Evolutionary conservation across 2,113 vertebrate genomes (phyloP).

Genomic region (Pteruthius melanotis): DNA sequence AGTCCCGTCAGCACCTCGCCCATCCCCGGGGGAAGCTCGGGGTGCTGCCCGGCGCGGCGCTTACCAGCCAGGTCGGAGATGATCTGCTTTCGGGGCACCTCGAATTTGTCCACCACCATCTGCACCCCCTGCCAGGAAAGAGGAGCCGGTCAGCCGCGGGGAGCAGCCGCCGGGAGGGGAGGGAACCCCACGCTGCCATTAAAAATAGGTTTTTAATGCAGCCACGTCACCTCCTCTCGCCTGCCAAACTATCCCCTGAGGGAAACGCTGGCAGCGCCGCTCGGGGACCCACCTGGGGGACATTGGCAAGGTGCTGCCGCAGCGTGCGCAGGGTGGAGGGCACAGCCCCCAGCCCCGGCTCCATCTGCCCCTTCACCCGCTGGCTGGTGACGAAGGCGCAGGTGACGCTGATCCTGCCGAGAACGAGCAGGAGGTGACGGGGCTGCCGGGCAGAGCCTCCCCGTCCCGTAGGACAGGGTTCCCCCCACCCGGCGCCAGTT

Average conservation of each 20-base stretch:
- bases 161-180: neutral
- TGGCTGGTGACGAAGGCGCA: slow-evolving; percentile 77
- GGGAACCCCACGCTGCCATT: neutral
- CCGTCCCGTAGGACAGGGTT: rapidly evolving
- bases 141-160: rapidly evolving
- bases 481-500: rapidly evolving
- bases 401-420: slow-evolving; percentile 66
- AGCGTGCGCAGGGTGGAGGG: slow-evolving; percentile 53
- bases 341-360: slow-evolving; percentile 55
- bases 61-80: slow-evolving; percentile 52
- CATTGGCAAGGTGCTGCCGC: slow-evolving; percentile 44
- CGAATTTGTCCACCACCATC: slow-evolving; percentile 57
- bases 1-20: neutral
- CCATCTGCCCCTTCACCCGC: slow-evolving; percentile 57
- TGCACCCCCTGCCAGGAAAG: slow-evolving; percentile 49
- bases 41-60: rapidly evolving
- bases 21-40: rapidly evolving
- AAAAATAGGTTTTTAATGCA: neutral
- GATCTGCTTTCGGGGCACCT: slow-evolving; percentile 58
- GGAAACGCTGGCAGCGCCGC: neutral
- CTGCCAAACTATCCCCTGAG: neutral
- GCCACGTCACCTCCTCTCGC: neutral
- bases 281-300: slow-evolving; percentile 66
- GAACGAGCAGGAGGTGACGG: rapidly evolving
- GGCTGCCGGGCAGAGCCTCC: neutral